Conservation (phyloP, 1,140 invertebrate genomes). For the Leptinotarsa undecemlineata region DNA sequence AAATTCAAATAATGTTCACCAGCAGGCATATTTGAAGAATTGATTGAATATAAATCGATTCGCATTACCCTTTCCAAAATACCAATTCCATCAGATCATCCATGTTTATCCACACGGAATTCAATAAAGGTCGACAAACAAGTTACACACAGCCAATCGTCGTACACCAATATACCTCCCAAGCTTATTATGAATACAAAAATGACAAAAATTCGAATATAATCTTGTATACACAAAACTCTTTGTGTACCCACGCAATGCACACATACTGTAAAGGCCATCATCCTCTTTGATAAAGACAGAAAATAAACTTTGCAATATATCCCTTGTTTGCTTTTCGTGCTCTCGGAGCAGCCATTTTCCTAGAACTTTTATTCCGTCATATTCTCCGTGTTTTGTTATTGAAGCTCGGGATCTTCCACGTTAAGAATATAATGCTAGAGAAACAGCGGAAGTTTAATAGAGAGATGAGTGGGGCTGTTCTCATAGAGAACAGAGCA, state of each 20-base stretch:
- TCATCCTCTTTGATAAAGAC: constrained; percentile 8
- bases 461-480: not conserved
- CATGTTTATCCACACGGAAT: not conserved
- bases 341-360: not conserved
- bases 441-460: not conserved
- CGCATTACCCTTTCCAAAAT: no score
- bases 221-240: constrained; percentile 4
- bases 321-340: constrained; percentile 7
- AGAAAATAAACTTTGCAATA: constrained; percentile 8
- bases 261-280: constrained; percentile 1
- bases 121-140: constrained; percentile 3
- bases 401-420: not conserved
- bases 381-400: constrained; percentile 5
- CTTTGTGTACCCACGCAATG: constrained; percentile 7
- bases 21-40: no score
- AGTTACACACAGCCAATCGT: not conserved
- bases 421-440: constrained; percentile 3
- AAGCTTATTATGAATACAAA: not conserved
- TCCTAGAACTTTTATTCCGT: not conserved
- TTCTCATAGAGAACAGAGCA: not conserved
- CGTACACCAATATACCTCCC: not conserved
- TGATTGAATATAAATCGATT: no score
- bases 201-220: constrained; percentile 1
- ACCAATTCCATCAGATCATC: not conserved
- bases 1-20: no score